These are phyloP conservation scores for Neomonachus schauinslandi DNA, from an alignment of 2,113 vertebrate genomes.

Conservation along the genomic window DNA sequence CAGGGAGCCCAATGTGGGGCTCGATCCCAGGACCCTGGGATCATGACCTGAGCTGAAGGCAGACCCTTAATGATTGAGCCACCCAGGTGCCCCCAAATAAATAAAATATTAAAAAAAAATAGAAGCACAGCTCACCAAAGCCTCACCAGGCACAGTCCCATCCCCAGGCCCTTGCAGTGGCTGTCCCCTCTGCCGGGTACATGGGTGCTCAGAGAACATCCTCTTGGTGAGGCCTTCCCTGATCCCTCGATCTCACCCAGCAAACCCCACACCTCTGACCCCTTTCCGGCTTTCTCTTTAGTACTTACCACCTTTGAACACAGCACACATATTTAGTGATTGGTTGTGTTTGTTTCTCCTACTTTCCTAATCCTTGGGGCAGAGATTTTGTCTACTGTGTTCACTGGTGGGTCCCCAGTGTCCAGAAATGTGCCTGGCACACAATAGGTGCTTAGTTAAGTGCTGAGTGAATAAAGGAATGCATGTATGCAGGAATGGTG, in stretches of 20 bases:
- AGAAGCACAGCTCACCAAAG: neutral
- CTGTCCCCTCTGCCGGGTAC: neutral
- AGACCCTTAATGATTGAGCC: no score
- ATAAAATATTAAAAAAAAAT: no score
- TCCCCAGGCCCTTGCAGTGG: neutral
- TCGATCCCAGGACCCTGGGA: no score
- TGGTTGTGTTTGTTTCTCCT: neutral
- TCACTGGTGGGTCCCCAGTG: neutral
- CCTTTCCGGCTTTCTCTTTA: neutral
- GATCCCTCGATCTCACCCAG: neutral
- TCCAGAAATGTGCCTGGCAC: neutral
- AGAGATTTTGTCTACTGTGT: neutral
- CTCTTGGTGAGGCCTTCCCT: neutral
- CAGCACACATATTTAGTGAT: neutral
- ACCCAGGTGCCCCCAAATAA: no score
- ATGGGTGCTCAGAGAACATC: neutral
- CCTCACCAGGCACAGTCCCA: rapidly evolving
- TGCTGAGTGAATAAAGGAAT: neutral
- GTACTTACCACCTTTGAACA: neutral
- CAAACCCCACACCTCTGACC: neutral
- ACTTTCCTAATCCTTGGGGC: neutral
- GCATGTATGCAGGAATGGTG: neutral
- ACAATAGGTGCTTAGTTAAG: neutral
- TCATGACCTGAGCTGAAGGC: no score
- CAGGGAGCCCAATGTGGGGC: no score